Base-by-base conservation (phyloP, 1,140 invertebrate genomes). In the Eciton burchellii region DNA sequence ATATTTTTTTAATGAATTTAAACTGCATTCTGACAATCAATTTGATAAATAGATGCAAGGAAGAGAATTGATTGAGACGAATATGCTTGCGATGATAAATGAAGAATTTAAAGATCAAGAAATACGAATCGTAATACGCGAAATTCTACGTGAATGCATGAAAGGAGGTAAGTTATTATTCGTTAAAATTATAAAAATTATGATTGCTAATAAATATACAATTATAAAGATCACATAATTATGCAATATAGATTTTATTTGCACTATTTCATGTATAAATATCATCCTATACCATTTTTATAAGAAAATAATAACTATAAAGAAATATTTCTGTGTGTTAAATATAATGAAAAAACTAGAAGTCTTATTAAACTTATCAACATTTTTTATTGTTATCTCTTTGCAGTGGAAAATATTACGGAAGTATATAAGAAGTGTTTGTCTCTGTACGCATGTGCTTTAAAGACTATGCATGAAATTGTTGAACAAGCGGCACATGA, bases 381-480 rank as follows among this genome's bases (percentile, higher is more conserved):
- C 49, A 16, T 49, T 5, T 29, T 3, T 12, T 14, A 66, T 26
- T 68, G 45, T 68, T 49, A 49, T 70, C 8, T 43, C 5, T 59
- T 73, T 59, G 0, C 14, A 73, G 71, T n/a, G 16, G 59, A 2
- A 45, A 12, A 26, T 45, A 60, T 73, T 26, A 60, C 21, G 1
- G 9, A 73, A 43, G 54, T 45, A 60, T 73, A 54, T 73, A 35
- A 59, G 5, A 73, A 73, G 26, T 0, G 54, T 14, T 60, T 60
- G 0, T 11, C 19, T 14, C 1, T 73, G 5, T 14, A 14, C 1
- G 16, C 0, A n/a, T 73, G 71, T n/a, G 0, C 8, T 8, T 0
- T 3, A 4, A 52, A 8, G 21, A 1, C 2, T 47, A 0, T 45
- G 3, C 62, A 65, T 24, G 45, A 24, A 24, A 0, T 3, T 45